Conservation (phyloP, 2,888 invertebrate genomes). For the Mythimna albipuncta region DNA sequence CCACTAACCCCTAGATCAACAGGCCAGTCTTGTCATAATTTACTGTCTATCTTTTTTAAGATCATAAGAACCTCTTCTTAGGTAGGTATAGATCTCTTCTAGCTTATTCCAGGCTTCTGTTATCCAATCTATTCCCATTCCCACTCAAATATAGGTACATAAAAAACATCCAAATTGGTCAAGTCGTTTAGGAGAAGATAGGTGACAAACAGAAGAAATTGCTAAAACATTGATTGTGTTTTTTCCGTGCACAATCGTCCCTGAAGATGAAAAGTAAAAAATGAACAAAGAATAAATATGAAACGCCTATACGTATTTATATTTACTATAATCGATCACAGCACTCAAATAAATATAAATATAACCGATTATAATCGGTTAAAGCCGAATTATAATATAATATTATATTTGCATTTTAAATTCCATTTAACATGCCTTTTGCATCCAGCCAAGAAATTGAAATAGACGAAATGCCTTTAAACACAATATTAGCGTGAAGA, state of each 20-base stretch:
- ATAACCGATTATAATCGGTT: constrained; percentile 53
- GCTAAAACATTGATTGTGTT: constrained; percentile 17
- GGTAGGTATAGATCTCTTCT: too few relatives aligned
- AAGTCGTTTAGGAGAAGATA: too few relatives aligned
- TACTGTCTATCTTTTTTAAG: too few relatives aligned
- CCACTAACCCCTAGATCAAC: too few relatives aligned
- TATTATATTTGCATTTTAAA: constrained; percentile 58
- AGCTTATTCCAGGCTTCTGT: too few relatives aligned
- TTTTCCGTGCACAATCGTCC: neutral
- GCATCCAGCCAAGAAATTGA: constrained; percentile 67
- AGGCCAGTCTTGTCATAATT: too few relatives aligned
- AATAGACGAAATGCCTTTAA: constrained; percentile 61
- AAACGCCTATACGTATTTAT: constrained; percentile 29
- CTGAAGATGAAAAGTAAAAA: constrained; percentile 26
- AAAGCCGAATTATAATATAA: constrained; percentile 51
- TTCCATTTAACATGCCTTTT: constrained; percentile 62
- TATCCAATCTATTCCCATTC: too few relatives aligned
- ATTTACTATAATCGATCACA: constrained; percentile 54
- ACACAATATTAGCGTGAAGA: constrained; percentile 66
- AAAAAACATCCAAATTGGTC: too few relatives aligned
- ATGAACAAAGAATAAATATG: constrained; percentile 32
- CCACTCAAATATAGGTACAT: too few relatives aligned
- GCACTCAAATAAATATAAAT: constrained; percentile 48
- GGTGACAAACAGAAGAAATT: too few relatives aligned
- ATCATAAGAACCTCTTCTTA: too few relatives aligned